Percentiles rank a stretch among this genome's conserved stretches.
Conservation (phyloP, 2,888 invertebrate species). For the Lycaena phlaeas region DNA sequence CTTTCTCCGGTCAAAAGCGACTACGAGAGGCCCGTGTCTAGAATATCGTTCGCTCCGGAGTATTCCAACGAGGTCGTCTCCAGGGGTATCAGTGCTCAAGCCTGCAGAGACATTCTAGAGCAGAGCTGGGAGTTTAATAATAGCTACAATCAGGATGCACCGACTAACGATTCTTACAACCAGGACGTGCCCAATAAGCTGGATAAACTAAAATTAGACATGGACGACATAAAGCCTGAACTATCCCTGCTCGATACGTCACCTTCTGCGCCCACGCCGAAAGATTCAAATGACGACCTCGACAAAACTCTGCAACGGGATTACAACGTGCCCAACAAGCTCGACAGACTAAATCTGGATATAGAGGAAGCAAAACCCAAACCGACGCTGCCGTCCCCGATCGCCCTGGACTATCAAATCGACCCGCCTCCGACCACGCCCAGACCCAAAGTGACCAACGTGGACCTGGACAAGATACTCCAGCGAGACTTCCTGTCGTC, state of each 20-base stretch:
- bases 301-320: conserved; percentile 41
- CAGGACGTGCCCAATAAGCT: conserved; percentile 25
- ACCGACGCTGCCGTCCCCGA: conserved; percentile 37
- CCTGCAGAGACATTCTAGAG: conserved; percentile 46
- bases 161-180: conserved; percentile 30
- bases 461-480: conserved; percentile 38
- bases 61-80: conserved; percentile 55
- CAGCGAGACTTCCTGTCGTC: conserved; percentile 43
- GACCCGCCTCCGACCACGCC: conserved; percentile 33
- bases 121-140: conserved; percentile 52
- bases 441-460: conserved; percentile 38
- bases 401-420: conserved; percentile 28
- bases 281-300: conserved; percentile 39
- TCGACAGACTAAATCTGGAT: conserved; percentile 50
- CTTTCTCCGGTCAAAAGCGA: conserved; percentile 46
- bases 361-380: conserved; percentile 37
- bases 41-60: conserved; percentile 49
- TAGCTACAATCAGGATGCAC: conserved; percentile 32
- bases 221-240: conserved; percentile 35
- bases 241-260: conserved; percentile 33
- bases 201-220: conserved; percentile 48
- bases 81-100: conserved; percentile 54
- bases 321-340: conserved; percentile 28
- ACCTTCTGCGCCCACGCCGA: conserved; percentile 34
- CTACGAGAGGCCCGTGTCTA: conserved; percentile 46